These are phyloP conservation scores for Rhogogaster chlorosoma DNA, from an alignment of 2,888 invertebrate species.

Conservation along the genomic window DNA sequence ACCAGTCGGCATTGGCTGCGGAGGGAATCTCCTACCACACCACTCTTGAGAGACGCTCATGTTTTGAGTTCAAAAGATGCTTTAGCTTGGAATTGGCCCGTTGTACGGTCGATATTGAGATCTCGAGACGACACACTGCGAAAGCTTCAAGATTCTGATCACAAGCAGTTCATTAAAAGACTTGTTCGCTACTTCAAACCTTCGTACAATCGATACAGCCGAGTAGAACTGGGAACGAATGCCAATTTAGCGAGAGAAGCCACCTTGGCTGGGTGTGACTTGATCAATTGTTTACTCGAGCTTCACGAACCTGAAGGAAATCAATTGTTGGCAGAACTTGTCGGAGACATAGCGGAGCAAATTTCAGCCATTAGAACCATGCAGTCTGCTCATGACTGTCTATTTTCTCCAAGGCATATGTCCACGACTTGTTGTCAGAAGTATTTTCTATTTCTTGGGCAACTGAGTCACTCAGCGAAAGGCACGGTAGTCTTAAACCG, in stretches of 20 bases:
- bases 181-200: constrained; percentile 93
- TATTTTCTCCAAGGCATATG: constrained; percentile 94
- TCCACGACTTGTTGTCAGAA: constrained; percentile 94
- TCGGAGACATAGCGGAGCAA: constrained; percentile 89
- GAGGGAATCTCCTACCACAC: constrained; percentile 71
- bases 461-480: constrained; percentile 86
- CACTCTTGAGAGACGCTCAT: constrained; percentile 86
- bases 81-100: constrained; percentile 94
- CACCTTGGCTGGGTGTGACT: constrained; percentile 85
- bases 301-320: constrained; percentile 86
- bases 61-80: constrained; percentile 91
- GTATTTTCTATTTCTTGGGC: constrained; percentile 96
- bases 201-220: constrained; percentile 92
- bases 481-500: constrained; percentile 87
- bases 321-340: constrained; percentile 87
- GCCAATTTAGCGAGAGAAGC: constrained; percentile 80
- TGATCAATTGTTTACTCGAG: constrained; percentile 87
- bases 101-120: constrained; percentile 83
- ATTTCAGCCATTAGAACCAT: constrained; percentile 86
- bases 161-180: constrained; percentile 85
- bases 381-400: constrained; percentile 90
- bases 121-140: constrained; percentile 80
- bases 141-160: constrained; percentile 84
- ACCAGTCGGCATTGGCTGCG: constrained; percentile 71
- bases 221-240: constrained; percentile 86